Base-by-base conservation (phyloP, 2,888 invertebrate species). In the Frankliniella intonsa region DNA sequence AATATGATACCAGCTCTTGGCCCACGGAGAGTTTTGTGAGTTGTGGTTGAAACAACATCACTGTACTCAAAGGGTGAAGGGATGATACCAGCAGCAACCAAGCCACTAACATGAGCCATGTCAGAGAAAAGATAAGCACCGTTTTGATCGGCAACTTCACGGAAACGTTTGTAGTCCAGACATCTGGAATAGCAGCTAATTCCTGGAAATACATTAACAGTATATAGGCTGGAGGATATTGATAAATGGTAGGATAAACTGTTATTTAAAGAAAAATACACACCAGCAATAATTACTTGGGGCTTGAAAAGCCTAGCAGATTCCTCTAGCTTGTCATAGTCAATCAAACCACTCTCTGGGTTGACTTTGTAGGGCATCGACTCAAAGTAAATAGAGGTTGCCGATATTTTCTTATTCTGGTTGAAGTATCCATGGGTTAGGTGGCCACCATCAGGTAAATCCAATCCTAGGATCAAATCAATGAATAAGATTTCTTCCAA, bases 401-500 rank as follows among this genome's bases (percentile, higher is more conserved):
- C 98, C 0, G 98, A 99, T 83, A 99, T 95, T 88, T 95, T 96
- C 88, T 96, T 97, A 12, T 90, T 93, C 11, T 93, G 90, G 0
- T 98, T 98, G 90, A 96, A 95, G 88, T 98, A 98, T 50, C 93
- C 91, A 85, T 97, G 97, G 9, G 96, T 96, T 84, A 97, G 91
- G 89, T 99, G 99, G 0, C 99, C 99, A 85, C 99, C 99, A 87
- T 99, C 98, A 0, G 98, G 97, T 83, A 99, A 90, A 89, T 99
- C 97, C 82, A 99, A 89, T 0, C 97, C 95, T 87, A 81, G 10
- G 83, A 84, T 80, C 79, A 65, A 76, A 51, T 80, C 50, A 82
- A 81, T 79, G 81, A 22, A 83, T 62, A 51, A 3, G 22, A n/a
- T 51, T 65, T 19, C 62, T 65, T 19, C 27, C 19, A 82, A 9